Conservation (phyloP, 2,113 vertebrate genomes). For the Alouatta palliata region DNA sequence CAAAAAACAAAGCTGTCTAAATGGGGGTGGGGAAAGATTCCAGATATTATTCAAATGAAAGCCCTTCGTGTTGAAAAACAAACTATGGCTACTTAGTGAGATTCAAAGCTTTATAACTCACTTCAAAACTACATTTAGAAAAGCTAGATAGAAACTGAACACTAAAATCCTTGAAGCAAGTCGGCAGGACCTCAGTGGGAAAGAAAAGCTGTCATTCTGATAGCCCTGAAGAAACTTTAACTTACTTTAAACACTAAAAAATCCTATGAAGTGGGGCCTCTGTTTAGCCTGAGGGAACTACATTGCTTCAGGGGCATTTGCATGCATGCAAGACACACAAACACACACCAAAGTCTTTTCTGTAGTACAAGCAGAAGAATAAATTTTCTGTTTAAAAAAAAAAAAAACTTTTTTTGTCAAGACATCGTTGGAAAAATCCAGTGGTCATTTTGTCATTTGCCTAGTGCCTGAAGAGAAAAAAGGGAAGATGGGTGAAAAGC, state of each 20-base stretch:
- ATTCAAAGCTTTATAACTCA: constrained; percentile 18
- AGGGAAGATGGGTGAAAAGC: not conserved
- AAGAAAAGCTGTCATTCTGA: not conserved
- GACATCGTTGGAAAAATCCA: not conserved
- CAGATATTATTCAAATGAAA: not conserved
- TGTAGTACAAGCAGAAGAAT: not conserved
- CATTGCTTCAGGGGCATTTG: rapidly evolving
- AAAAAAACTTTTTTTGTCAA: not conserved
- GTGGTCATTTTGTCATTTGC: not conserved
- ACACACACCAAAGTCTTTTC: not conserved
- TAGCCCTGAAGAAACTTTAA: not conserved
- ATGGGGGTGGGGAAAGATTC: not conserved
- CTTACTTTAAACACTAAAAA: not conserved
- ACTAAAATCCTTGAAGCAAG: constrained; percentile 66
- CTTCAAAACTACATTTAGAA: constrained; percentile 28
- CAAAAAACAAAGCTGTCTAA: not conserved
- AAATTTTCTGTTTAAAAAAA: not conserved
- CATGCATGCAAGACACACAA: not conserved
- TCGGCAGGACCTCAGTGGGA: constrained; percentile 60
- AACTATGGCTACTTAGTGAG: not conserved
- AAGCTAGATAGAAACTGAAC: constrained; percentile 32
- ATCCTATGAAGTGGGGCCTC: not conserved
- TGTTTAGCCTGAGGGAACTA: not conserved
- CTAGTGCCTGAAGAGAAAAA: not conserved
- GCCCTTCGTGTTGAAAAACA: not conserved